Evolutionary conservation across 2,113 vertebrate species (phyloP), one percentile per base, ranked within the genome.

Genomic region (Scopus umbretta): DNA sequence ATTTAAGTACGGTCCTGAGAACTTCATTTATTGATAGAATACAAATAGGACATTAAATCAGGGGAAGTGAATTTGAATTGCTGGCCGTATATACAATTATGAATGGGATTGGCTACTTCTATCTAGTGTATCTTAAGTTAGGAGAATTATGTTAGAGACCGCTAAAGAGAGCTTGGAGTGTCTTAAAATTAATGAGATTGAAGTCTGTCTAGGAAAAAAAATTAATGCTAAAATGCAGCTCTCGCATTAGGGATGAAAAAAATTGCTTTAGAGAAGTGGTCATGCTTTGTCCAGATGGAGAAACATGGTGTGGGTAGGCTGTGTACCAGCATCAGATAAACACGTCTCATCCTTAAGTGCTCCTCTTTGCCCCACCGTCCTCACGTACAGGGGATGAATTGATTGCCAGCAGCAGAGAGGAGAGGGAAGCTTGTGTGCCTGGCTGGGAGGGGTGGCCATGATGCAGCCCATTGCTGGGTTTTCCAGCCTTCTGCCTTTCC

Each of bases 161-260:
- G 25, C 88, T 88, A 96, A 96, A 93, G 91, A 80, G 90, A 94
- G 88, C 76, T 96, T 86, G 71, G 86, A 94, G 90, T 73, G 52
- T 89, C 88, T 94, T 91, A 91, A 96, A 96, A 94, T 96, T 94
- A 95, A 97, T 94, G 92, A 97, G 86, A 96, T 78, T 75, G 87
- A 92, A 89, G 82, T 62, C 92, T 86, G 21, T 91, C 93, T 93
- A 63, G 92, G 66, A 82, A 88, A 80, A 94, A 87, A 92, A 70
- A 67, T 29, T 23, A 58, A 89, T 36, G 25, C 84, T 88, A 53
- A 81, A 92, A 89, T 58, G 63, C 63, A 52, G 40, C 26, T 55
- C 49, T 67, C 0, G 3, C 15, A 50, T 80, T 58, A 78, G 53
- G 29, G 72, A 21, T 73, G 81, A 38, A 66, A 43, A 43, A 85